Evolutionary conservation across 2,797 vertebrate species (phyloP), one percentile per base, ranked within the genome.

Genomic region (Pygocentrus nattereri): DNA sequence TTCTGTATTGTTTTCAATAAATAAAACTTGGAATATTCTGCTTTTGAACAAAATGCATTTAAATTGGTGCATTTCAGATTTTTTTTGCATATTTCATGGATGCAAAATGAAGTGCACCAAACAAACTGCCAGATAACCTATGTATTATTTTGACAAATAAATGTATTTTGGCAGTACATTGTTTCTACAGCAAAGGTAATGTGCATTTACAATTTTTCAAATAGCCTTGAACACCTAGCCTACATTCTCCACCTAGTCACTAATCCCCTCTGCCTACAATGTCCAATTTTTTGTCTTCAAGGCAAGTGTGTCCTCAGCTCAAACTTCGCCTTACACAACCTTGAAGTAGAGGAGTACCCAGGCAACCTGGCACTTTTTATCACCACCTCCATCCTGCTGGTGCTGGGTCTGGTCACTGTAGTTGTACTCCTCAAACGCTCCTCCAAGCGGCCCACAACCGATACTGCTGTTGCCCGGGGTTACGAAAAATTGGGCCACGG

Each of bases 241-340:
- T 59, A 59, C 58, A 25, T 1, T 59, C 4, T 25, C n/a, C 27
- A 25, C 10, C 41, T 44, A 10, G 5, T 44, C 11, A 44, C 41
- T 44, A 13, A 16, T 61, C 23, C n/a, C 27, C 18, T 34, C 31
- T 67, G 31, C 7, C 19, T 21, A n/a, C n/a, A n/a, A n/a, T n/a
- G n/a, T n/a, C 19, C 1, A 38, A 18, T 21, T 34, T 31, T 70
- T 56, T 16, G 68, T 23, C 78, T 88, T 80, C 64, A 76, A 97
- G 97, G 96, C 2, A 95, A 96, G 80, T 99, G 97, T 81, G 82
- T 97, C 86, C 93, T 99, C 84, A 92, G 25, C 76, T 91, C 82
- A 54, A 93, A 93, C 58, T 67, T 93, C 62, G 82, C 92, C 0
- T 93, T 94, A 87, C 82, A 49, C 50, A 91, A 92, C 21, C 81